phyloP scores from a whole-genome alignment of 2,888 invertebrate genomes.

The Tiliacea citrago region DNA sequence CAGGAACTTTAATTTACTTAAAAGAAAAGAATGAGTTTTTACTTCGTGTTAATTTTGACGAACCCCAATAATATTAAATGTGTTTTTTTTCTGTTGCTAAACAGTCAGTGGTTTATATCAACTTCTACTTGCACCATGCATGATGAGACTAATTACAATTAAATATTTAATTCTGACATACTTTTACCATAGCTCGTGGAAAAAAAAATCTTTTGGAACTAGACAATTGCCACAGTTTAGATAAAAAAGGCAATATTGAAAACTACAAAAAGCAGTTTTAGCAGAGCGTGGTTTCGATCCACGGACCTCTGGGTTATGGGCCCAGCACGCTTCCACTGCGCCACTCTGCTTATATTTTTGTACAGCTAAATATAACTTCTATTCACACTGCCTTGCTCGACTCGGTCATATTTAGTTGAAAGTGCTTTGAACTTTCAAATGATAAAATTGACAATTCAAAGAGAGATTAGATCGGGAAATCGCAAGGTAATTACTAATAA shows the following conservation, averaged over 20 bases:
- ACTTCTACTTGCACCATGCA: no score
- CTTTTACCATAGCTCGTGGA: no score
- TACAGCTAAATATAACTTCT: background rate
- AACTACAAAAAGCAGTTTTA: conserved; percentile 70
- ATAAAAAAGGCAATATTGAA: background rate
- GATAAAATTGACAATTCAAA: background rate
- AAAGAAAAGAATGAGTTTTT: background rate
- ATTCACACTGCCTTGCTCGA: no score
- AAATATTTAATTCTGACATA: no score
- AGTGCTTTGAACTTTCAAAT: background rate
- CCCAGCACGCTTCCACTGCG: conserved; percentile 96
- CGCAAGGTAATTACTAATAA: background rate
- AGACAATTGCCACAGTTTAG: background rate
- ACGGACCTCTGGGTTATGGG: conserved; percentile 97
- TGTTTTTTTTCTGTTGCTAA: no score
- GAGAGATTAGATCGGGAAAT: background rate
- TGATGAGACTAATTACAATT: no score
- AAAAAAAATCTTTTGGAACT: no score
- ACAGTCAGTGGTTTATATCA: no score
- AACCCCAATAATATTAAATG: no score
- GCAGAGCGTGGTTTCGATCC: conserved; percentile 95
- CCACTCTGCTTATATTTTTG: conserved; percentile 91
- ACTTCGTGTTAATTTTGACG: background rate
- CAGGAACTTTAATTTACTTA: background rate
- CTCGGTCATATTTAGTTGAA: background rate